A percentile compares a stretch with the other conserved stretches of the same genome.
These are phyloP conservation scores for Mythimna impura DNA, from an alignment of 2,888 invertebrate species.

Conservation along the genomic window DNA sequence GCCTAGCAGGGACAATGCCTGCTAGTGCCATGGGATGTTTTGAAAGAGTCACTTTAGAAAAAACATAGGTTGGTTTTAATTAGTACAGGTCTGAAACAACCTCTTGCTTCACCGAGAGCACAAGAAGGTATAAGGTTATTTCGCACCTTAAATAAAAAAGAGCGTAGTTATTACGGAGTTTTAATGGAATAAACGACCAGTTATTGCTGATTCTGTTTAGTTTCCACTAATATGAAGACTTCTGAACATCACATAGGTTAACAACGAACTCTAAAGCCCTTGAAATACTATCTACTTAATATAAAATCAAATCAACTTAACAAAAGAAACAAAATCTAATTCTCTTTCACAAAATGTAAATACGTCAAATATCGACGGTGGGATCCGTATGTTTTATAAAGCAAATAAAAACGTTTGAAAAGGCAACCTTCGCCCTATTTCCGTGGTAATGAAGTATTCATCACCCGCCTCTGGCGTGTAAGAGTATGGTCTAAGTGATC, in stretches of 20 bases:
- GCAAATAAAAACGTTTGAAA: conserved; percentile 78
- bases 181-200: neutral
- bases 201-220: too few species aligned
- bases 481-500: conserved; percentile 46
- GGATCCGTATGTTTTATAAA: conserved; percentile 62
- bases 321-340: conserved; percentile 32
- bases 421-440: conserved; percentile 81
- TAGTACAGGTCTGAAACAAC: too few species aligned
- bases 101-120: too few species aligned
- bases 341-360: conserved; percentile 42
- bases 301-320: conserved; percentile 25
- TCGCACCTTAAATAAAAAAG: too few species aligned
- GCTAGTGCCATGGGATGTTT: too few species aligned
- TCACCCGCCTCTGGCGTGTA: conserved; percentile 70
- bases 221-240: neutral
- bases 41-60: too few species aligned
- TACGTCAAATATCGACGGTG: conserved; percentile 57
- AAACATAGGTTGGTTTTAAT: too few species aligned
- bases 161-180: too few species aligned
- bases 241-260: neutral
- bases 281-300: neutral
- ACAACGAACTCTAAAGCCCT: neutral
- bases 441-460: conserved; percentile 86
- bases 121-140: too few species aligned
- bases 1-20: too few species aligned